Conservation (phyloP, 2,797 vertebrate genomes). For the Macrochelys suwanniensis region DNA sequence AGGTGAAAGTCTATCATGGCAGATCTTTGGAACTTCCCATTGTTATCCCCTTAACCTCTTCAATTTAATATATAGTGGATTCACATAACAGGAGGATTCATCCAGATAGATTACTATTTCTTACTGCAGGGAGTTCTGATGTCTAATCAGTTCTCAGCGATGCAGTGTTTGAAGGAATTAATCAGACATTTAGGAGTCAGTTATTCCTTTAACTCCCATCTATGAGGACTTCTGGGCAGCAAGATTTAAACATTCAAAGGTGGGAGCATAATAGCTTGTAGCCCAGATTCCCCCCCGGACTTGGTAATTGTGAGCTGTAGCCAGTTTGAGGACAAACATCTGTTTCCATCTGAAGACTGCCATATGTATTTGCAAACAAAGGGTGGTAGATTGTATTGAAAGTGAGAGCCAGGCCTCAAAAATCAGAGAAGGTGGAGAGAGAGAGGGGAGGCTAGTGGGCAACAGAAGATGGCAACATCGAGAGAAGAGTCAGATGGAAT, state of each 20-base stretch:
- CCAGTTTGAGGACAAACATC: background rate
- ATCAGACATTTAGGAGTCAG: background rate
- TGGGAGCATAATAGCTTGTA: background rate
- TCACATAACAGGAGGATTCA: fast-evolving
- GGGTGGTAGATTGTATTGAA: background rate
- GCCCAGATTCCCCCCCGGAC: background rate
- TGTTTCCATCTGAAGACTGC: background rate
- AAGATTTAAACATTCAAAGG: background rate
- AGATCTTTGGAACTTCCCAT: background rate
- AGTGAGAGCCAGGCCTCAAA: background rate
- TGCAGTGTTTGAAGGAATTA: fast-evolving
- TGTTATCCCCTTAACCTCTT: background rate
- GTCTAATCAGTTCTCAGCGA: fast-evolving
- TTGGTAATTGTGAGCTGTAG: background rate
- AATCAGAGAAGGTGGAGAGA: background rate
- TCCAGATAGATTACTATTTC: background rate
- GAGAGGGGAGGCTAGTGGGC: background rate
- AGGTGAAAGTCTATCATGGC: background rate
- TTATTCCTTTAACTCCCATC: background rate
- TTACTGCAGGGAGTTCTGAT: fast-evolving
- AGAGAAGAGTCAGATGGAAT: background rate
- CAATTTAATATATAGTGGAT: fast-evolving
- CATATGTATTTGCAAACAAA: background rate
- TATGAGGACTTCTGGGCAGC: background rate
- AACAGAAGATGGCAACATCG: background rate